A percentile compares a stretch with the other conserved stretches of the same genome.
Conservation (phyloP, 2,113 vertebrate species). For the Miniopterus natalensis region DNA sequence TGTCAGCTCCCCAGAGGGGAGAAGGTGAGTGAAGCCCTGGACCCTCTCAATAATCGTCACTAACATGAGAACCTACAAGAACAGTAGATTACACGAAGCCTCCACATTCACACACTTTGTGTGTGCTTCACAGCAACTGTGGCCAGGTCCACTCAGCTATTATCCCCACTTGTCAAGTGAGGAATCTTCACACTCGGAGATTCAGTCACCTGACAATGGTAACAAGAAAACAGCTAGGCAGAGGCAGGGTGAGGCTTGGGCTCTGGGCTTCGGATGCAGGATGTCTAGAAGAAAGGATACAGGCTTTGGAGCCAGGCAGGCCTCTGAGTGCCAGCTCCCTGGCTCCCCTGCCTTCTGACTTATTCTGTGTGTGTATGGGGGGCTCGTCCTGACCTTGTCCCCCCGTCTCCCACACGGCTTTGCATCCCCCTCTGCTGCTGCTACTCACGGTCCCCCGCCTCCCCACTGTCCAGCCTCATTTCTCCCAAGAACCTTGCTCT, state of each 20-base stretch:
- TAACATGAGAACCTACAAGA: neutral
- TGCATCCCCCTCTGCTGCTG: neutral
- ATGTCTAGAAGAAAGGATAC: neutral
- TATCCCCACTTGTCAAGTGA: neutral
- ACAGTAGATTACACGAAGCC: neutral
- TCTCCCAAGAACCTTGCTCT: conserved; percentile 22
- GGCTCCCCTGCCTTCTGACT: neutral
- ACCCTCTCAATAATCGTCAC: neutral
- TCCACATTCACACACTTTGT: no score
- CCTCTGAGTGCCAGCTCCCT: neutral
- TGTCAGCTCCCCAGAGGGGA: neutral
- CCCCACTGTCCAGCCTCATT: neutral
- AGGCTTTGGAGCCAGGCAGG: neutral
- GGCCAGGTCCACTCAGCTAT: neutral
- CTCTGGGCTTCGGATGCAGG: neutral
- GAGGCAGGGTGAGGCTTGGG: neutral
- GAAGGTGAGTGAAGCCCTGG: neutral
- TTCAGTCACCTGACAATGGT: neutral
- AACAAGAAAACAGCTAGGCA: neutral
- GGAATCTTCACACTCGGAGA: neutral
- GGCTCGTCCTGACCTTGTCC: neutral
- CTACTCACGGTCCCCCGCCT: neutral
- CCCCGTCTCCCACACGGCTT: neutral
- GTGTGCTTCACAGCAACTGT: neutral
- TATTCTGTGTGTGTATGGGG: neutral